phyloP scores from a whole-genome alignment of 2,113 vertebrate genomes.

The Polypterus bichir region DNA sequence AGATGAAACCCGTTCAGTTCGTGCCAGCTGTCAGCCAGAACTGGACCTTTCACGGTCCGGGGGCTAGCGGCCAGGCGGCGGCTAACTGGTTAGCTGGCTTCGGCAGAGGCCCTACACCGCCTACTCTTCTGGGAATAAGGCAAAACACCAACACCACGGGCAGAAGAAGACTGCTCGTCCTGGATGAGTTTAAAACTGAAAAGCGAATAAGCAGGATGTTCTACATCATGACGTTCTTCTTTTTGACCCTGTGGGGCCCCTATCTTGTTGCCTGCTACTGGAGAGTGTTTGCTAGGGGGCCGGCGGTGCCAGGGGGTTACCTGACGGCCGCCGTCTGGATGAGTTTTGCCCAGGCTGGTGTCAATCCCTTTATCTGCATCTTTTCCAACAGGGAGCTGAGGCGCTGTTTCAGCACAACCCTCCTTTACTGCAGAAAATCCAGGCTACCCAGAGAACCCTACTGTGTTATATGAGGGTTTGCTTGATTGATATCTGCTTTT shows the following conservation, averaged over 20 bases:
- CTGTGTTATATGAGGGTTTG: conserved; percentile 97
- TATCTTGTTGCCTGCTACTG: conserved; percentile 97
- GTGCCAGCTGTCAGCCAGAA: conserved; percentile 98
- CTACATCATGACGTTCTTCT: conserved; percentile 99
- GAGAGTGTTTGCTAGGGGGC: conserved; percentile 94
- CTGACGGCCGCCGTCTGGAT: conserved; percentile 98
- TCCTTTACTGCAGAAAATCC: conserved; percentile 99
- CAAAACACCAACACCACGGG: conserved; percentile 91
- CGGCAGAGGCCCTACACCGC: conserved; percentile 92
- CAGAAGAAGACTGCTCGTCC: conserved; percentile 85
- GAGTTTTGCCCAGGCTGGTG: conserved; percentile 98
- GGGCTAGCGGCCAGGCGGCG: conserved; percentile 92
- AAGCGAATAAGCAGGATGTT: conserved; percentile 99
- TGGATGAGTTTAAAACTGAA: conserved; percentile 98
- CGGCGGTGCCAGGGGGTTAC: conserved; percentile 88
- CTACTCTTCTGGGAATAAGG: conserved; percentile 92
- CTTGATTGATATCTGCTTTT: conserved; percentile 42
- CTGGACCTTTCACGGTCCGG: conserved; percentile 97
- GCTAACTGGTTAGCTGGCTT: conserved; percentile 98
- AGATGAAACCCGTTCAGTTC: conserved; percentile 99
- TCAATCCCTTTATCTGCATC: conserved; percentile 99
- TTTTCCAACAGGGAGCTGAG: conserved; percentile 99
- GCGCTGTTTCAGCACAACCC: conserved; percentile 98
- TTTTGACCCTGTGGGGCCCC: conserved; percentile 93
- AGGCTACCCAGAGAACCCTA: conserved; percentile 99